phyloP scores from a whole-genome alignment of 2,113 vertebrate species.

The Eulemur macaco region DNA sequence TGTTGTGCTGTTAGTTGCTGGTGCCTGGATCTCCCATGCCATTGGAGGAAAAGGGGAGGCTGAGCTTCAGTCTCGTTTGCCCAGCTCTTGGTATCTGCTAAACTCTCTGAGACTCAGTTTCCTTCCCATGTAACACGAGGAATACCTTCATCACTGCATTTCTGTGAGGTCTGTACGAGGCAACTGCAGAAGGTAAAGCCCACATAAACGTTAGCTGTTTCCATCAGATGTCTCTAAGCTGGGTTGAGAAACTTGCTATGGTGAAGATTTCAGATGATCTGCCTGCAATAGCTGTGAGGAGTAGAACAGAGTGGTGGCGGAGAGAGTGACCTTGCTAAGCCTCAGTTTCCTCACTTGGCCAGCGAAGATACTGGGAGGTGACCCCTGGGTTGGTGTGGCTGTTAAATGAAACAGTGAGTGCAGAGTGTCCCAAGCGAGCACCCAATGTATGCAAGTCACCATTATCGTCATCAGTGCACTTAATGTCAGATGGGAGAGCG shows the following conservation, averaged over 20 bases:
- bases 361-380: rapidly evolving
- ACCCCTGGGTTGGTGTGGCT: rapidly evolving
- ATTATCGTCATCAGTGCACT: not conserved
- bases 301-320: not conserved
- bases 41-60: not conserved
- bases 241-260: not conserved
- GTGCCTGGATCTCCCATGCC: not conserved
- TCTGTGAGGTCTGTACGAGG: not conserved
- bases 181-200: not conserved
- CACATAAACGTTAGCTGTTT: rapidly evolving
- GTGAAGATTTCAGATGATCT: too few relatives aligned
- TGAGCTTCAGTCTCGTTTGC: not conserved
- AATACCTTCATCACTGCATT: too few relatives aligned
- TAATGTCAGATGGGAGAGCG: not conserved
- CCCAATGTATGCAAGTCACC: rapidly evolving
- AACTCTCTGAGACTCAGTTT: not conserved
- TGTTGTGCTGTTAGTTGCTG: rapidly evolving
- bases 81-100: not conserved
- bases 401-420: rapidly evolving
- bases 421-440: not conserved
- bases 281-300: not conserved
- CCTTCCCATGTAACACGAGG: rapidly evolving
- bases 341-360: not conserved
- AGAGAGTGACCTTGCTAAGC: not conserved
- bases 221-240: not conserved